Percentiles rank a stretch among this genome's conserved stretches.
These are phyloP conservation scores for Tetranychus truncatus DNA, from an alignment of 2,888 invertebrate species.

Conservation along the genomic window DNA sequence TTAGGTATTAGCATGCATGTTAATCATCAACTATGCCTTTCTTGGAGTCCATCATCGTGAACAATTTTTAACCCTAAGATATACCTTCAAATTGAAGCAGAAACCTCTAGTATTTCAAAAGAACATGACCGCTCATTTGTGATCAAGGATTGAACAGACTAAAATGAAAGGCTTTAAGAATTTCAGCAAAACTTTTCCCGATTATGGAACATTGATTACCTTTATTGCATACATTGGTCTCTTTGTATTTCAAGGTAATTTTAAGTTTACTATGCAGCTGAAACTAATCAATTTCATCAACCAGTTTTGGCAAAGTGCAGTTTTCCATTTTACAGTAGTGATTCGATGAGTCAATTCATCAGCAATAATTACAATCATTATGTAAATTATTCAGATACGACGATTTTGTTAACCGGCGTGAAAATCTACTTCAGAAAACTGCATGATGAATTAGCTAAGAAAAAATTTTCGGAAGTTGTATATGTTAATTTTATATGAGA, in stretches of 20 bases:
- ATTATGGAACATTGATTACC: neutral
- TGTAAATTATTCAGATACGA: too few species aligned
- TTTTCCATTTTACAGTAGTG: neutral
- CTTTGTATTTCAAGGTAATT: constrained; percentile 15
- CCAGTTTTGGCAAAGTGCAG: neutral
- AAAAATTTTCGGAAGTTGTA: neutral
- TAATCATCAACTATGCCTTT: too few species aligned
- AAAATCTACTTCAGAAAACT: neutral
- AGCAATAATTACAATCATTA: too few species aligned
- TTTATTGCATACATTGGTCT: constrained; percentile 10
- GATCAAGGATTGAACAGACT: too few species aligned
- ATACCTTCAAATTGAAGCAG: too few species aligned
- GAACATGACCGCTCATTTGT: too few species aligned
- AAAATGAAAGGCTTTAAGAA: neutral
- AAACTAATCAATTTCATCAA: neutral
- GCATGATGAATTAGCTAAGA: neutral
- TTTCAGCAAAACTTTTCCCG: constrained; percentile 3
- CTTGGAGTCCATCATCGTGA: too few species aligned
- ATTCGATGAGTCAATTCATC: too few species aligned
- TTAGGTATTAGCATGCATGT: too few species aligned
- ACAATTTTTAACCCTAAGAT: too few species aligned
- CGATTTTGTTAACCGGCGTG: too few species aligned
- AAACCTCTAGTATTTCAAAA: too few species aligned
- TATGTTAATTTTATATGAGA: neutral
- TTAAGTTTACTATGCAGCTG: constrained; percentile 10